A percentile compares a stretch with the other conserved stretches of the same genome.
These are phyloP conservation scores for Tragelaphus strepsiceros DNA, from an alignment of 2,113 vertebrate species.

Conservation along the genomic window DNA sequence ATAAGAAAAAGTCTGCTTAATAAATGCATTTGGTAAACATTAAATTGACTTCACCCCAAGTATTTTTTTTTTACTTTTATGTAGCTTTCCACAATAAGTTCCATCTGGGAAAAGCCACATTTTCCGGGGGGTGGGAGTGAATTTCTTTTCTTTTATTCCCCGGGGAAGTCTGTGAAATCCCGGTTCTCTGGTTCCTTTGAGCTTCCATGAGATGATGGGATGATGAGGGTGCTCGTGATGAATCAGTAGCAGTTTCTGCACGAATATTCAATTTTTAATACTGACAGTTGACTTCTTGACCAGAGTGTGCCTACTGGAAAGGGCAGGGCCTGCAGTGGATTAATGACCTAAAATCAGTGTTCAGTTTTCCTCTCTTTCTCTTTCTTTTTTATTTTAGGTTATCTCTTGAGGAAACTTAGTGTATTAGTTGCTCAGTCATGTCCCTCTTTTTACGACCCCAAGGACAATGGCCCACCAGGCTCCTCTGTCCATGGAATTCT, in stretches of 20 bases:
- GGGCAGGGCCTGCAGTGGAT: background rate
- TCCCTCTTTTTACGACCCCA: background rate
- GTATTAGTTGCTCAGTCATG: background rate
- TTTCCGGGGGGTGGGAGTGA: background rate
- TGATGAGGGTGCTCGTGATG: background rate
- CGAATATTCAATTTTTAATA: background rate
- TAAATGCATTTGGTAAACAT: conserved; percentile 53
- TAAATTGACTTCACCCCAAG: background rate
- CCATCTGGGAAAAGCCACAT: conserved; percentile 48
- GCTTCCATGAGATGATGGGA: background rate
- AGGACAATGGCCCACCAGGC: background rate
- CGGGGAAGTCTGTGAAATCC: background rate
- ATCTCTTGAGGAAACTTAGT: background rate
- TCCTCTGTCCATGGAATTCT: background rate
- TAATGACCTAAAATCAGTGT: background rate
- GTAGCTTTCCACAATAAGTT: conserved; percentile 25
- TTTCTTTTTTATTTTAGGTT: background rate
- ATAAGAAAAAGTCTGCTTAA: conserved; percentile 44
- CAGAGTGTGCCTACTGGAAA: background rate
- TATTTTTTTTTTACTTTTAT: background rate
- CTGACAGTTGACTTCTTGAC: background rate
- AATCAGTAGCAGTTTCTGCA: background rate
- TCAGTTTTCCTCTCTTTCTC: background rate
- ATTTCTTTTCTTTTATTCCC: conserved; percentile 38
- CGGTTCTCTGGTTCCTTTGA: background rate